Conservation (phyloP, 2,888 invertebrate species). For the Digitonthophagus gazella region DNA sequence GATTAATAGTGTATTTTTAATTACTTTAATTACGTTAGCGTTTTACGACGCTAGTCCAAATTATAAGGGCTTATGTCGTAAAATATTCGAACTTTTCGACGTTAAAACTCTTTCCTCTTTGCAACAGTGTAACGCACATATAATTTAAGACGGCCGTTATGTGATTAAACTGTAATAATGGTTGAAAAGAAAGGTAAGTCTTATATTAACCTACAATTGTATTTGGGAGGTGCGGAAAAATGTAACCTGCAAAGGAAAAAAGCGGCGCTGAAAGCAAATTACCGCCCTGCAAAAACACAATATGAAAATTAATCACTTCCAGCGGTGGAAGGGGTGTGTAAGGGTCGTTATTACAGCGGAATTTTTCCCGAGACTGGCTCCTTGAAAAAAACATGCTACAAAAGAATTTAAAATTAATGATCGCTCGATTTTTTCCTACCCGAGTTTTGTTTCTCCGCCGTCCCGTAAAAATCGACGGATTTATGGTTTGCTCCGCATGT, state of each 20-base stretch:
- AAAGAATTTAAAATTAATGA: conserved; percentile 17
- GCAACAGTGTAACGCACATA: too few species aligned
- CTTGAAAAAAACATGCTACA: conserved; percentile 9
- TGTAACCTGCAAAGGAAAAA: background rate
- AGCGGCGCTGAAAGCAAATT: background rate
- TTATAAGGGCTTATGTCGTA: too few species aligned
- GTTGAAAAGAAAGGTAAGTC: background rate
- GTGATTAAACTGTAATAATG: background rate
- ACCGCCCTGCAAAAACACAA: background rate
- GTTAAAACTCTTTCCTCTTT: too few species aligned
- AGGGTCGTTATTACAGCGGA: conserved; percentile 9
- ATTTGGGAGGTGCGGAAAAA: background rate
- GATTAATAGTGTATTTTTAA: background rate
- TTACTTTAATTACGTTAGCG: too few species aligned
- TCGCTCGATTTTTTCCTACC: conserved; percentile 6
- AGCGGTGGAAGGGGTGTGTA: background rate
- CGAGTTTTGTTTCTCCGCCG: conserved; percentile 8
- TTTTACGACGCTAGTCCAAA: too few species aligned
- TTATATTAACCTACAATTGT: background rate
- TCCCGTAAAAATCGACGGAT: conserved; percentile 9
- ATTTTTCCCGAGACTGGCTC: conserved; percentile 13
- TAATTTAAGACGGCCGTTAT: too few species aligned
- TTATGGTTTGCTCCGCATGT: background rate
- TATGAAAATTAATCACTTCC: background rate
- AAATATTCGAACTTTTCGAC: too few species aligned